Conservation (phyloP, 2,888 invertebrate species). For the Drosophila imparisetae region DNA sequence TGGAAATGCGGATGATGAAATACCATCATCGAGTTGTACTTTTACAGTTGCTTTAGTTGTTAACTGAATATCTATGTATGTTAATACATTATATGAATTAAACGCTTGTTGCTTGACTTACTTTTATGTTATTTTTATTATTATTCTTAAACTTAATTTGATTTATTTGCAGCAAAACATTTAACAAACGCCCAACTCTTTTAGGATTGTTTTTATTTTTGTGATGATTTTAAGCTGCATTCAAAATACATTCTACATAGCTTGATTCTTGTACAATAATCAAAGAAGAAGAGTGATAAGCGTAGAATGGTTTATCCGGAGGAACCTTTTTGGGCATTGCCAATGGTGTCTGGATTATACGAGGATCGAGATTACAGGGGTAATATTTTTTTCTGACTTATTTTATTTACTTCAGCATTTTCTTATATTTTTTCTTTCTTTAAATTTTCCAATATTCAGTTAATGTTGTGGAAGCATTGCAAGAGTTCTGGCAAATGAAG, state of each 20-base stretch:
- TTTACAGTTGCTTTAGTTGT: constrained; percentile 29
- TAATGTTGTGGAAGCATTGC: constrained; percentile 97
- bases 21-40: constrained; percentile 32
- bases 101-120: background rate
- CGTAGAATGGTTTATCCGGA: constrained; percentile 85
- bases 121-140: background rate
- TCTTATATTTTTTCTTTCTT: background rate
- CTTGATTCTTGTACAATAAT: constrained; percentile 39
- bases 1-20: constrained; percentile 57
- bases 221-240: constrained; percentile 48
- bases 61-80: constrained; percentile 3
- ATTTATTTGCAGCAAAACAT: constrained; percentile 29
- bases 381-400: constrained; percentile 47
- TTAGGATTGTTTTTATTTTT: constrained; percentile 22
- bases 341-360: constrained; percentile 84
- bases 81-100: background rate
- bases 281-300: constrained; percentile 19
- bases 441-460: constrained; percentile 86
- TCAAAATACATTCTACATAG: constrained; percentile 14
- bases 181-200: constrained; percentile 10
- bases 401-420: background rate
- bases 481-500: constrained; percentile 99
- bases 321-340: constrained; percentile 85
- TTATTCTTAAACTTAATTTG: constrained; percentile 1
- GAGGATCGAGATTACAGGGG: constrained; percentile 84